These are phyloP conservation scores for Arenaria interpres DNA, from an alignment of 2,113 vertebrate species.

Conservation along the genomic window DNA sequence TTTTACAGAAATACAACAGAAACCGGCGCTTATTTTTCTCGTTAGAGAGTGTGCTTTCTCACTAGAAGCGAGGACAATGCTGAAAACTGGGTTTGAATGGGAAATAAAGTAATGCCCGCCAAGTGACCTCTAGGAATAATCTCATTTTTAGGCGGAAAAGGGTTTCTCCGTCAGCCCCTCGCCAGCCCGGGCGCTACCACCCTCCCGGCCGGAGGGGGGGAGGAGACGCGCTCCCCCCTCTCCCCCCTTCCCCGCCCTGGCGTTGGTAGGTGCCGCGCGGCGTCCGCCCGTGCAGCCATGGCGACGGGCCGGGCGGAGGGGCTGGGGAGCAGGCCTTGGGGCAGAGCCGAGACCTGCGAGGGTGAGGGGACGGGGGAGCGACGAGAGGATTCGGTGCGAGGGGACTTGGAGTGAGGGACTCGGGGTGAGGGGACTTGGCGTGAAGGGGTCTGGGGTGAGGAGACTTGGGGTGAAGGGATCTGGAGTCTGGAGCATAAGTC, in stretches of 20 bases:
- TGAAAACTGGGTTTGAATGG: rapidly evolving
- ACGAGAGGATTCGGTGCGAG: no score
- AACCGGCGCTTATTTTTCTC: not conserved
- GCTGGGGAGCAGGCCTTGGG: not conserved
- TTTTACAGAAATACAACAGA: not conserved
- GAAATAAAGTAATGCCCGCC: rapidly evolving
- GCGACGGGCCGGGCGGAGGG: not conserved
- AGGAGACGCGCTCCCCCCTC: not conserved
- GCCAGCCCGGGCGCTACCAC: not conserved
- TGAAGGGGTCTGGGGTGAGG: no score
- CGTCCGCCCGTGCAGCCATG: not conserved
- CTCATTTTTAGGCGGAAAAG: rapidly evolving
- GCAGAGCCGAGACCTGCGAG: not conserved
- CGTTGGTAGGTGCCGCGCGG: not conserved
- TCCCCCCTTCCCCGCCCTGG: not conserved
- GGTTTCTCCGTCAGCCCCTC: no score
- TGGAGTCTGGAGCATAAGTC: no score
- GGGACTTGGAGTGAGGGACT: rapidly evolving
- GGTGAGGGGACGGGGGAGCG: not conserved
- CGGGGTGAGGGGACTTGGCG: not conserved
- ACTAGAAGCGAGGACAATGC: no score
- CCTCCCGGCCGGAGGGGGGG: no score
- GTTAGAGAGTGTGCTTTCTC: rapidly evolving
- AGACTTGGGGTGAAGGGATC: no score
- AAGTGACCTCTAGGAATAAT: rapidly evolving